Percentiles rank a stretch among this genome's conserved stretches.
These are phyloP conservation scores for Lasioglossum malachurum DNA, from an alignment of 2,888 invertebrate genomes.

Conservation along the genomic window DNA sequence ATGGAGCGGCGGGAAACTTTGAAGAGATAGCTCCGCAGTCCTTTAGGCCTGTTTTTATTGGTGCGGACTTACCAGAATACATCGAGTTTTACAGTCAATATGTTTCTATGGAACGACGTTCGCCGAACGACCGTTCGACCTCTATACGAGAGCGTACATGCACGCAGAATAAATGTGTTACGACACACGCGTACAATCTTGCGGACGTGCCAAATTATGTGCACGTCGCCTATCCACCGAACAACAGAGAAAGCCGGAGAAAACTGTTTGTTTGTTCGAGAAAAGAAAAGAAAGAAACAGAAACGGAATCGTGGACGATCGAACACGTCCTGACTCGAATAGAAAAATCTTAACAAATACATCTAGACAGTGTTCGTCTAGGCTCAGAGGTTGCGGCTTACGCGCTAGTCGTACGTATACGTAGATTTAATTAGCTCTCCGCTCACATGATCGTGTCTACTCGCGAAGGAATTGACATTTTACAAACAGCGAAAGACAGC, in stretches of 20 bases:
- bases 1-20: neutral
- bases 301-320: neutral
- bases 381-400: constrained; percentile 25
- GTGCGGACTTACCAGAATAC: constrained; percentile 76
- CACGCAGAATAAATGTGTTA: constrained; percentile 59
- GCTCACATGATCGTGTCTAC: constrained; percentile 23
- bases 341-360: constrained; percentile 40
- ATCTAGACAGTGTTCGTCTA: constrained; percentile 12
- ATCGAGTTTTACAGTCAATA: constrained; percentile 75
- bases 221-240: constrained; percentile 8
- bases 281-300: neutral
- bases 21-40: neutral
- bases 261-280: neutral
- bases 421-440: constrained; percentile 19
- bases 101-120: constrained; percentile 67
- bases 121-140: constrained; percentile 42
- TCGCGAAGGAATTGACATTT: constrained; percentile 56
- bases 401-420: constrained; percentile 16
- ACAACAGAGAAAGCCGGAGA: neutral
- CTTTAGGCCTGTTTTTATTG: constrained; percentile 80
- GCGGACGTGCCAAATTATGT: constrained; percentile 35
- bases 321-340: constrained; percentile 14
- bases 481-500: constrained; percentile 48
- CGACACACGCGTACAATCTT: constrained; percentile 41
- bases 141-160: constrained; percentile 66